Base-by-base conservation (phyloP, 2,113 vertebrate genomes). In the Prionailurus viverrinus region DNA sequence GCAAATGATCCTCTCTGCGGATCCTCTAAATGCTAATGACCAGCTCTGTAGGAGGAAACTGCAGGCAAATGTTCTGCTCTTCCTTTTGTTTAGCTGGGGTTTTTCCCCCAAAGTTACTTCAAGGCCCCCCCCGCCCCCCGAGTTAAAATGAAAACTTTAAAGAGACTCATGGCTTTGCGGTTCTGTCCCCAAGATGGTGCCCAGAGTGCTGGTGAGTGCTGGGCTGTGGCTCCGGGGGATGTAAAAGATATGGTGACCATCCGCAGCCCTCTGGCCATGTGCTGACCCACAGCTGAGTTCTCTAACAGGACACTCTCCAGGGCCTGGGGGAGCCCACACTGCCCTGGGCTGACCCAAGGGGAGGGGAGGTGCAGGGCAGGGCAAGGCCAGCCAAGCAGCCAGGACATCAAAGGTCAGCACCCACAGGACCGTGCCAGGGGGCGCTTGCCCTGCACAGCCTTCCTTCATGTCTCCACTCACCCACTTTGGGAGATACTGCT, bases 1-100 rank as follows among this genome's bases (percentile, higher is more conserved):
- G 27, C 48, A 15, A 3, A 18, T 0, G 27, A 15, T 3, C 65
- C 0, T 14, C 65, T 86, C 61, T 4, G 4, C 0, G 4, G 58
- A 55, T 48, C 41, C 8, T 78, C 74, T 31, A 10, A 15, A 78
- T 31, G 15, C 74, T 78, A 2, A 18, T 0, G 36, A 10, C 4
- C 71, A 2, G 16, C 45, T 93, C 48, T 15, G 8, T 0, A 1
- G 79, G 39, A n/a, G 15, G 91, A 25, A 33, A 13, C 3, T 33
- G 36, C 31, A 41, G 61, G 21, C 45, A 65, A n/a, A 16, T 27
- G 33, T 39, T 55, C 65, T 68, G 27, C 29, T 63, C 58, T 33
- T 74, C 65, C 23, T 90, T 25, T 51, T 18, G 33, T 29, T 58
- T 86, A 33, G 36, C 53, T 53, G 48, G 9, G 18, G 4, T 3